Base-by-base conservation (phyloP, 2,113 vertebrate genomes). In the Bufo bufo region DNA sequence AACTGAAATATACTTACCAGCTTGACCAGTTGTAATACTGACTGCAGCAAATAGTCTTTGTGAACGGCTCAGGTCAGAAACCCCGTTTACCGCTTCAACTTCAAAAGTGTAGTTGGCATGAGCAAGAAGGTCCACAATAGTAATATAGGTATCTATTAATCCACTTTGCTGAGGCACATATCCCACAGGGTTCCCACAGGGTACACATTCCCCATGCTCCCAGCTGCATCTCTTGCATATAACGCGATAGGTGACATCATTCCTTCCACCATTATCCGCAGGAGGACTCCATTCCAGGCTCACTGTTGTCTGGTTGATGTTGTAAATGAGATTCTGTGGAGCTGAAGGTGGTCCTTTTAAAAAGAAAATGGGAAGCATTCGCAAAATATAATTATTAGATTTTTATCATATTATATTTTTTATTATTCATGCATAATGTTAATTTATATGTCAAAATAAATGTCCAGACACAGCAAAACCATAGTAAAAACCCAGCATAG, bases 71-170 rank as follows among this genome's bases (percentile, higher is more conserved):
- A 99, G 94, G 90, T 99, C 98, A 20, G 98, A 99, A 91, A 99
- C 98, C 6, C 98, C 98, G 81, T 99, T 99, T 87, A 99, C 97
- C 77, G 98, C 98, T 95, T 99, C 98, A 45, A 99, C 98, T 95
- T 99, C 98, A 81, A 99, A 98, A 0, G 98, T 99, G 90, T 99
- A 99, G 94, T 99, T 99, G 89, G 98, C 97, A 16, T 99, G 98
- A 80, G 98, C 97, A n/a, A 99, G 93, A 90, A 99, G 95, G 93
- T 99, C 98, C 92, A 97, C 91, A 91, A 99, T 92, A 80, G 95
- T 98, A 92, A 98, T 96, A 58, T 96, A 99, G 87, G 97, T 98
- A 92, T 99, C 98, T 91, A 94, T 95, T 93, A 99, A 94, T 94
- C 97, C 97, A 71, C 96, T 96, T 94, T 99, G 97, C 87, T 97